Evolutionary conservation across 2,888 invertebrate genomes (phyloP).

Genomic region (Andrena camellia): DNA sequence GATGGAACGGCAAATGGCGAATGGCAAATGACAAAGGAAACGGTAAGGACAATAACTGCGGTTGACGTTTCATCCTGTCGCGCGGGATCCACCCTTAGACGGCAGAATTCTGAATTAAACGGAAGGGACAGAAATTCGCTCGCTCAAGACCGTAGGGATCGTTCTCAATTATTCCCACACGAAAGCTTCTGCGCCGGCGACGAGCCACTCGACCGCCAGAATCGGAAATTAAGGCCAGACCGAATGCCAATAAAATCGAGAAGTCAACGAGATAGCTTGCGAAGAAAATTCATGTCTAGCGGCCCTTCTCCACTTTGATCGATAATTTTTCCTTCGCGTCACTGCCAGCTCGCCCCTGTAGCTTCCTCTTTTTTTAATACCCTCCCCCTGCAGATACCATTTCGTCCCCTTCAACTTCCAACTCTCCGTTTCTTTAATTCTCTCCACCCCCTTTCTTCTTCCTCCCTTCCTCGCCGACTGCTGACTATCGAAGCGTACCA

Average conservation of each 20-base stretch:
- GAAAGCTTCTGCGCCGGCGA: not conserved
- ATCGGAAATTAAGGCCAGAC: conserved; percentile 57
- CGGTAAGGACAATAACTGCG: conserved; percentile 30
- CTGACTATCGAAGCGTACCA: conserved; percentile 18
- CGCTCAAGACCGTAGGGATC: conserved; percentile 14
- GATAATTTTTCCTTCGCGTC: conserved; percentile 2
- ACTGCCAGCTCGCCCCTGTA: not conserved
- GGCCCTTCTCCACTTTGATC: conserved; percentile 3
- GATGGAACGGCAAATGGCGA: conserved; percentile 2
- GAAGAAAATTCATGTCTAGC: conserved; percentile 28
- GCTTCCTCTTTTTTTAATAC: not conserved
- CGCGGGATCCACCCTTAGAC: not conserved
- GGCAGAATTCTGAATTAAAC: conserved; percentile 41
- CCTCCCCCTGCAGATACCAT: not conserved
- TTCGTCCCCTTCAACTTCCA: not conserved
- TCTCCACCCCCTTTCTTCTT: not conserved
- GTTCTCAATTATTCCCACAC: conserved; percentile 33
- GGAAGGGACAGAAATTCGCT: not conserved
- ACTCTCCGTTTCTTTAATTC: conserved; percentile 13
- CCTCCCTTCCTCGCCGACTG: not conserved
- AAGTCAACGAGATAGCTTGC: conserved; percentile 1
- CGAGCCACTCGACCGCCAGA: conserved; percentile 18
- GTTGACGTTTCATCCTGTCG: conserved; percentile 32
- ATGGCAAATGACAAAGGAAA: conserved; percentile 9
- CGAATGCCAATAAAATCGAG: conserved; percentile 58